A percentile compares a stretch with the other conserved stretches of the same genome.
Conservation (phyloP, 2,797 vertebrate species). For the Enoplosus armatus region DNA sequence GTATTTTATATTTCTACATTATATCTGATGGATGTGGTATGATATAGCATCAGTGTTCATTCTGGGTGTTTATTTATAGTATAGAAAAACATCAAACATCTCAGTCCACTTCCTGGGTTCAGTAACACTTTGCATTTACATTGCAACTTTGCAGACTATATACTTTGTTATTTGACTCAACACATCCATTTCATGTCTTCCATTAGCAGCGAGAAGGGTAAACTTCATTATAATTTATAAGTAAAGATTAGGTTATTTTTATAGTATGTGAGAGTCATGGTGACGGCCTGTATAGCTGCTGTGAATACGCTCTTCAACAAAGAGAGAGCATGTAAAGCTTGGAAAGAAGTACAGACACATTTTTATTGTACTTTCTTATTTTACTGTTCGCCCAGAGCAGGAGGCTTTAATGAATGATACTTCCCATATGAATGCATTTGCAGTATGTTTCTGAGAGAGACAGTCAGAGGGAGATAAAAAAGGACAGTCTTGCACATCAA, state of each 20-base stretch:
- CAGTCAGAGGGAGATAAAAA: neutral
- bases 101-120: neutral
- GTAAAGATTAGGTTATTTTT: constrained; percentile 3
- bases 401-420: neutral
- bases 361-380: neutral
- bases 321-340: neutral
- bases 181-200: neutral
- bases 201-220: neutral
- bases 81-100: neutral
- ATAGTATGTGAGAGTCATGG: neutral
- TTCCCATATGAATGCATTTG: neutral
- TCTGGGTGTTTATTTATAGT: neutral
- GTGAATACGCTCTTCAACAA: neutral
- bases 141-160: too few species aligned
- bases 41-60: too few species aligned
- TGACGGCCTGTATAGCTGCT: neutral
- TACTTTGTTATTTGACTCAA: too few species aligned
- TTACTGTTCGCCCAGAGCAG: too few species aligned
- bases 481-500: too few species aligned
- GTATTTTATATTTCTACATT: constrained; percentile 2
- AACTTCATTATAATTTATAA: neutral
- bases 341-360: neutral
- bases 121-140: neutral
- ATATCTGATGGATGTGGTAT: neutral
- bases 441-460: neutral